Evolutionary conservation across 2,797 vertebrate species (phyloP), one percentile per base, ranked within the genome.

Genomic region (Nannoperca obscura): DNA sequence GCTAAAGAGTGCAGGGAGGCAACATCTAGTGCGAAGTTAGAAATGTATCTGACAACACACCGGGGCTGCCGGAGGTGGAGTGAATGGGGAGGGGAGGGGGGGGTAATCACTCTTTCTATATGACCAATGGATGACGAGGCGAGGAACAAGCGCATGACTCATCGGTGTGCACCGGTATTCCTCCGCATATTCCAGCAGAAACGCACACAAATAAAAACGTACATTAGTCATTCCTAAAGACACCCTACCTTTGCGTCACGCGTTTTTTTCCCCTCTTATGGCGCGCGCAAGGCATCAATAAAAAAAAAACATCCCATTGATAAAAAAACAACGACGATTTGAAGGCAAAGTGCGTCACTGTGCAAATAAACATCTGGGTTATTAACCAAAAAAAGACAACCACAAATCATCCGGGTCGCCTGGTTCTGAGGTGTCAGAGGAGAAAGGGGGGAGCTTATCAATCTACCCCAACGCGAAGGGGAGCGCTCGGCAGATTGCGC

Each of bases 161-260:
- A 87, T 89, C 82, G 62, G 65, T 73, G 87, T 85, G 85, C 76
- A 88, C 76, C 73, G 80, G 83, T 88, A 91, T 88, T 87, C 85
- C 83, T 86, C 73, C 77, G 86, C 83, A 86, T 84, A 85, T 82
- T 86, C 69, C 66, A 71, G 47, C 80, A 83, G 79, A 86, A 76
- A 46, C 70, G 68, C 53, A 24, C 12, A 47, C 36, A 34, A 34
- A 52, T 42, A 71, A 24, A 79, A 30, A 76, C 38, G 52, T 55
- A 61, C 47, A 87, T 83, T 53, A 83, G 63, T 81, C 73, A 82
- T 81, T 64, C 82, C 68, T 71, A 24, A 61, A 82, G 47, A 63
- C 77, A 71, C 30, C 58, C 71, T 61, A 73, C 55, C 71, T 75
- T 66, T 78, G 81, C 70, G 66, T 78, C 77, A 76, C 15, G 52